phyloP scores from a whole-genome alignment of 2,888 invertebrate species.

The Cryptophagus acutangulus region DNA sequence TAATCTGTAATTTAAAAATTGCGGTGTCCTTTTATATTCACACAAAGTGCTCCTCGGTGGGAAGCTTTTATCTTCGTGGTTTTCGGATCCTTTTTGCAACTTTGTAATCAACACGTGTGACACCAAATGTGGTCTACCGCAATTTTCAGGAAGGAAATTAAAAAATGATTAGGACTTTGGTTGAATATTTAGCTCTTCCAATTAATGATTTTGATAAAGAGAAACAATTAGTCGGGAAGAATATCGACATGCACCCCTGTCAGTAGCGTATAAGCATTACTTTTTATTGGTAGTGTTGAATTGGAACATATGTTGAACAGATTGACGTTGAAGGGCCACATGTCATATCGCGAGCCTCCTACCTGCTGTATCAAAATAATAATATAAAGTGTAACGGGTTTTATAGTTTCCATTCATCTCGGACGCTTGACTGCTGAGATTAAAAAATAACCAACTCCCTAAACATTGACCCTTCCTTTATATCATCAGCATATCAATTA shows the following conservation, averaged over 20 bases:
- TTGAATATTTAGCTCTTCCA: background rate
- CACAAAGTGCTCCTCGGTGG: too few relatives aligned
- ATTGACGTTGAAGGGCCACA: background rate
- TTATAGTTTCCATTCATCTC: slow-evolving; percentile 2
- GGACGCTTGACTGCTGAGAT: background rate
- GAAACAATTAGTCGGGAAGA: too few relatives aligned
- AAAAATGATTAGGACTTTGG: background rate
- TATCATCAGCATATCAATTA: too few relatives aligned
- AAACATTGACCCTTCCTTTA: background rate
- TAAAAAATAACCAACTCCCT: background rate
- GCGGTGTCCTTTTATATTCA: too few relatives aligned
- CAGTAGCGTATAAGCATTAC: too few relatives aligned
- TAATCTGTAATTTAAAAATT: too few relatives aligned
- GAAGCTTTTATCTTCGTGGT: background rate
- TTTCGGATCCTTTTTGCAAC: background rate
- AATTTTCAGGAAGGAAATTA: background rate
- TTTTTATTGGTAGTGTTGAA: too few relatives aligned
- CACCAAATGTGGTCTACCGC: background rate
- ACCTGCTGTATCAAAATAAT: background rate
- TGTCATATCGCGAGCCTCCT: background rate
- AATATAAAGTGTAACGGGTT: slow-evolving; percentile 3
- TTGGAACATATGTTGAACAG: slow-evolving; percentile 4
- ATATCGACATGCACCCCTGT: too few relatives aligned
- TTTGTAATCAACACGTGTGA: background rate
- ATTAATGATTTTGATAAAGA: too few relatives aligned